phyloP scores from a whole-genome alignment of 2,888 invertebrate genomes.

The Archaeoteleia sp. region DNA sequence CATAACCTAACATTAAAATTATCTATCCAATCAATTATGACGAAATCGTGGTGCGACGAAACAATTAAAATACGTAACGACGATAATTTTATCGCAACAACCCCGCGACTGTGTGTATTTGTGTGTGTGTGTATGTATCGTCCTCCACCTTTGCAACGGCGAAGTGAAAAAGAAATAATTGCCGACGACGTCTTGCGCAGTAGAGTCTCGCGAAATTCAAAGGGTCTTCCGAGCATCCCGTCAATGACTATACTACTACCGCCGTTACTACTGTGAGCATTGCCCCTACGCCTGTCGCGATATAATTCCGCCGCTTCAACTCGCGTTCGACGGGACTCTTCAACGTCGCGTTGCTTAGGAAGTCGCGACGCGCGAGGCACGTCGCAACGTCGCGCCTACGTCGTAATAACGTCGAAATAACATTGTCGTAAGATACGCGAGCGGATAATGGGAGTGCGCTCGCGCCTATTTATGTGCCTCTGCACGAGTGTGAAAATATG shows the following conservation, averaged over 20 bases:
- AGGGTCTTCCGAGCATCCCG: constrained; percentile 30
- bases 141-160: constrained; percentile 14
- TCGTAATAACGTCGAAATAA: constrained; percentile 32
- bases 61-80: too few relatives aligned
- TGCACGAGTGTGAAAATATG: constrained; percentile 43
- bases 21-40: too few relatives aligned
- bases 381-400: too few relatives aligned
- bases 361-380: constrained; percentile 23
- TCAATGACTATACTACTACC: constrained; percentile 49
- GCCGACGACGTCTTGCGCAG: constrained; percentile 45
- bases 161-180: constrained; percentile 28
- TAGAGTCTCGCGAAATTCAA: constrained; percentile 34
- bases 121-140: too few relatives aligned
- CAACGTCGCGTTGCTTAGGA: constrained; percentile 7
- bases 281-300: constrained; percentile 31
- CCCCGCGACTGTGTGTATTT: too few relatives aligned
- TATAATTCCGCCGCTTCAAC: constrained; percentile 24
- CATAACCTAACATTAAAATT: too few relatives aligned
- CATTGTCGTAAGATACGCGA: constrained; percentile 30
- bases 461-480: constrained; percentile 18
- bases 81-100: too few relatives aligned
- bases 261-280: constrained; percentile 50
- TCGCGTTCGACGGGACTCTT: constrained; percentile 25
- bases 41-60: too few relatives aligned
- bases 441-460: constrained; percentile 1